Conservation (phyloP, 2,888 invertebrate species). For the Ichneumon xanthorius region DNA sequence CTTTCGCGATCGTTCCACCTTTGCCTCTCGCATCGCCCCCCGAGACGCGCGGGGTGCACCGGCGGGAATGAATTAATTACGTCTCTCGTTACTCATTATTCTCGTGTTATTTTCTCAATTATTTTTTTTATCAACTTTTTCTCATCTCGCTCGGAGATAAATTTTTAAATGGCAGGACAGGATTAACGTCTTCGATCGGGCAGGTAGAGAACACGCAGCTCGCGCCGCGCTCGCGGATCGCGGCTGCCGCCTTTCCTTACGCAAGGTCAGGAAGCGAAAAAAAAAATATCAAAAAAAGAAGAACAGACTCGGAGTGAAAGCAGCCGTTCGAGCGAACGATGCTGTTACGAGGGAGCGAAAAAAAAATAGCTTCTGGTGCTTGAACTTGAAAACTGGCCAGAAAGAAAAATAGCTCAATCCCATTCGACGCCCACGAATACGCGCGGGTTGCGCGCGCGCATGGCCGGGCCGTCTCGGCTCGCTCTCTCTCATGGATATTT, state of each 20-base stretch:
- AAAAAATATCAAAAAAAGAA: neutral
- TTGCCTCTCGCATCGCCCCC: neutral
- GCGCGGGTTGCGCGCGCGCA: neutral
- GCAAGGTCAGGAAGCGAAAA: constrained; percentile 62
- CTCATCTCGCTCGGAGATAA: neutral
- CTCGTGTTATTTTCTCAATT: constrained; percentile 26
- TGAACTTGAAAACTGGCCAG: constrained; percentile 69
- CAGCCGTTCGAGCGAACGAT: neutral
- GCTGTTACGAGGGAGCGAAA: constrained; percentile 14
- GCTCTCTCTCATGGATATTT: constrained; percentile 29
- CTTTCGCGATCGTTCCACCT: constrained; percentile 2
- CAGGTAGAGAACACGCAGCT: neutral
- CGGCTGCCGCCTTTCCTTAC: constrained; percentile 24
- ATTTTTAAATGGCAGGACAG: neutral
- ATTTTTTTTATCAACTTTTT: neutral
- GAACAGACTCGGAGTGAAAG: neutral
- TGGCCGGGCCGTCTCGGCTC: neutral
- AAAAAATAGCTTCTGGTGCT: constrained; percentile 47
- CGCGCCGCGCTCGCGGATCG: neutral
- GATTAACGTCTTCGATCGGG: neutral
- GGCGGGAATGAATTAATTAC: constrained; percentile 58
- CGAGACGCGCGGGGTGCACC: neutral
- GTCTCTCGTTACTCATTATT: constrained; percentile 58
- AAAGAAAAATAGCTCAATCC: constrained; percentile 64
- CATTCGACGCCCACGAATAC: constrained; percentile 45